phyloP scores from a whole-genome alignment of 2,888 invertebrate genomes.

The Lordiphosa andalusiaca region DNA sequence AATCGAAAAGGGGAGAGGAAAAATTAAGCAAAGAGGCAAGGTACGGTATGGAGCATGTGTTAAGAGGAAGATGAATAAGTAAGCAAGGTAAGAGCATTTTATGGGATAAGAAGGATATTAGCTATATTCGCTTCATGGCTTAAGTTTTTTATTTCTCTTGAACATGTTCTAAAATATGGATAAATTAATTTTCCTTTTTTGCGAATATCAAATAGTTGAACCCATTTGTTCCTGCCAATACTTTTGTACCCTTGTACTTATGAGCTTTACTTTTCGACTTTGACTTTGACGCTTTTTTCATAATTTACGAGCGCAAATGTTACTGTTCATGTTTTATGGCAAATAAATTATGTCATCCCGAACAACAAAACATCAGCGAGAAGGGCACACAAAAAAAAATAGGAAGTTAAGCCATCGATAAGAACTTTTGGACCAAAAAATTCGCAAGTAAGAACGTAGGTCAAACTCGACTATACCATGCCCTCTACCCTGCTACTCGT shows the following conservation, averaged over 20 bases:
- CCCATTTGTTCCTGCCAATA: no score
- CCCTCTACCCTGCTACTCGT: no score
- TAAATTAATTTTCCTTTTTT: not conserved
- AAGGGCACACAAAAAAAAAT: conserved; percentile 4
- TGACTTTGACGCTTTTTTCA: conserved; percentile 46
- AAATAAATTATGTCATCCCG: conserved; percentile 63
- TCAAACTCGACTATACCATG: not conserved
- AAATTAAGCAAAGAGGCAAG: conserved; percentile 10
- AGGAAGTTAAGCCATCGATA: conserved; percentile 57
- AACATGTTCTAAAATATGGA: not conserved
- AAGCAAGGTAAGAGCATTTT: conserved; percentile 31
- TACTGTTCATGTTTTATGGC: conserved; percentile 71
- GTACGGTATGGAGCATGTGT: conserved; percentile 9
- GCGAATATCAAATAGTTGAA: not conserved
- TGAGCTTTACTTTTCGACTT: conserved; percentile 10
- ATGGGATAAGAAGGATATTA: conserved; percentile 37
- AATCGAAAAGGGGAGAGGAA: conserved; percentile 14
- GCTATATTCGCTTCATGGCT: not conserved
- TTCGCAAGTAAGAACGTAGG: not conserved
- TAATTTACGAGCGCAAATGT: conserved; percentile 71
- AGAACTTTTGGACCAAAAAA: conserved; percentile 35
- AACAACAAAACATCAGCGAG: conserved; percentile 31
- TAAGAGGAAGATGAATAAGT: conserved; percentile 12
- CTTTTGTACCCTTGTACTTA: conserved; percentile 10
- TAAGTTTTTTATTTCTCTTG: not conserved